Evolutionary conservation across 2,113 vertebrate species (phyloP), one percentile per base, ranked within the genome.

Genomic region (Sinocyclocheilus anshuiensis): DNA sequence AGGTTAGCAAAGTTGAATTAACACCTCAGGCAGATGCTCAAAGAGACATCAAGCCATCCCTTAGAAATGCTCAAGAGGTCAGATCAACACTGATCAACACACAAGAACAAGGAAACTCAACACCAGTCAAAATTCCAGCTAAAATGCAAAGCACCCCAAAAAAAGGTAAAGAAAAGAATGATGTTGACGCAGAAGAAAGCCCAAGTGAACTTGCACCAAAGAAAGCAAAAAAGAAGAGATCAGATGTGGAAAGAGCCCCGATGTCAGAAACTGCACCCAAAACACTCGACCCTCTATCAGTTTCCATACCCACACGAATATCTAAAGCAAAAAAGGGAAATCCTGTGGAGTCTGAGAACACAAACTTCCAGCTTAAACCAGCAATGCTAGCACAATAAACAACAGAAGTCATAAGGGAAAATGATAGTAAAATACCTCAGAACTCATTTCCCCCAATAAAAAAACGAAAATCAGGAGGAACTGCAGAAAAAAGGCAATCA

Each of bases 101-200:
- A 75, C 72, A 75, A 45, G 39, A 75, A 65, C 86, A 80, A 26
- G 45, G 2, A 39, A n/a, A 39, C 20, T 20, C 42, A 26, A 77
- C n/a, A 36, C 33, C 16, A 78, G 59, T 76, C 36, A 90, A 86
- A 65, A 16, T 36, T 59, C 12, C 78, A 24, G 4, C 4, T 16
- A 50, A 77, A 74, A 71, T 75, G 15, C 88, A 78, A 89, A 85
- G 69, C 53, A 85, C 78, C 48, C 81, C 86, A 80, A 81, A 86
- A 7, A 84, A 86, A 86, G 53, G 20, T 15, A 85, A 89, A 82
- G 83, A 48, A n/a, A 88, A 87, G 81, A n/a, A 15, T 1, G 77
- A 85, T 57, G 24, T 67, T 50, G n/a, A 79, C 22, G 48, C 77
- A 29, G 86, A 90, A 86, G 83, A 65, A 74, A 84, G 84, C 84